Evolutionary conservation across 2,113 vertebrate species (phyloP), one percentile per base, ranked within the genome.

Genomic region (Loxodonta africana): DNA sequence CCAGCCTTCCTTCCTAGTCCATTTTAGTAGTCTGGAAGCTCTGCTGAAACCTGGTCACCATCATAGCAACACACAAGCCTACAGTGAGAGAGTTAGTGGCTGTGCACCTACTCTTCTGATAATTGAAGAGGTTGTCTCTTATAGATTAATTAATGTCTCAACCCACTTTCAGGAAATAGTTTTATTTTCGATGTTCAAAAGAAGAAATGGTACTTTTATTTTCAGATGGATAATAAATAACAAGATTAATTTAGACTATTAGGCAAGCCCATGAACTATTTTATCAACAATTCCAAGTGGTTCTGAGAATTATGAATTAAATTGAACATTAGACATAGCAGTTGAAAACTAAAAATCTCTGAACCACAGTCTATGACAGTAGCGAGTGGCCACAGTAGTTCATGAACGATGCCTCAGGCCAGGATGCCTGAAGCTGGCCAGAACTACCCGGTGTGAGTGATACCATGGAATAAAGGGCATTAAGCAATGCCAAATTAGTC

Each of bases 141-240:
- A 62, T 0, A 73, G 33, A 80, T 9, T 37, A 26, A 15, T 0
- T 83, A 63, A 95, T 63, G 90, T 96, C 15, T 12, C 53, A 6
- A 94, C 71, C 95, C 85, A 73, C 33, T 89, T 25, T 11, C 9
- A 28, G 37, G 77, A 63, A 96, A 92, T 78, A 14, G 1, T 85
- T 84, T 33, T 46, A 57, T 86, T 97, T 88, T 91, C 78, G 77
- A 57, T 74, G 88, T 41, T 96, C 28, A 90, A 6, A 96, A 97
- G 37, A 37, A 74, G 84, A 83, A 88, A 57, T 57, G 14, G 53
- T 73, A 96, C 62, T 71, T 77, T 95, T 87, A 97, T 51, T 95
- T 97, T 96, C 90, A 48, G 14, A 91, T 96, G 17, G 96, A 73
- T 89, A 96, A 81, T 81, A 92, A 95, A 33, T 95, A 96, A 33